Evolutionary conservation across 92 coral and sea anemone genomes (phyloP), one percentile per base, ranked within the genome.

Genomic region (Scolanthus callimorphus): DNA sequence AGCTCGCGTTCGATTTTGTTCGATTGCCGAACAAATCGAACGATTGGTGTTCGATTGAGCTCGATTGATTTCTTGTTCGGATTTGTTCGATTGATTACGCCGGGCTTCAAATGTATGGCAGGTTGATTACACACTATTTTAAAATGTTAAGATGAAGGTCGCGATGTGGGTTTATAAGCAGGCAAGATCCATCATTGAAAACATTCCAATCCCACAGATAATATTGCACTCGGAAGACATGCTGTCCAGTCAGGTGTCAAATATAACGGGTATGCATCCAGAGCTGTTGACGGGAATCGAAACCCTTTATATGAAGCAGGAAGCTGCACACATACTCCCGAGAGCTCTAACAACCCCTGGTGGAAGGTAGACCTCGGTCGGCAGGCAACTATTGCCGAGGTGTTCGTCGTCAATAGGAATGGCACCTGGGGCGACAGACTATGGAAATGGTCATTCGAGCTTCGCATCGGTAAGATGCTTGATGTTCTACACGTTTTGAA

Each of bases 241-340:
- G 67, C 67, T 39, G 20, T 12, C 0, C 67, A 61, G 21, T 45
- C 67, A 6, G 3, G 22, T 12, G 25, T 39, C 15, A 15, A 12
- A 3, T 22, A 61, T 13, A 25, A 4, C 25, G 67, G 67, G 17
- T 3, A 4, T 0, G 67, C 67, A 22, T 39, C 67, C 0, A 26
- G 67, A 20, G 67, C 67, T 25, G 67, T 61, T 44, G 67, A 61
- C 25, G 67, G 67, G 10, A 17, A 61, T 26, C 54, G 29, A 2
- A 22, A 61, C 34, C 20, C 29, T 25, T 17, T 2, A 12, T 61
- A 47, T 30, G 1, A 4, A 0, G 51, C 20, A 3, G 19, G 3
- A 2, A 10, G 31, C 26, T 67, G 74, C 47, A 34, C 65, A 2
- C 55, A 67, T 9, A 43, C 63, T 27, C n/a, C n/a, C n/a, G 3